Evolutionary conservation across 2,113 vertebrate species (phyloP), one percentile per base, ranked within the genome.

Genomic region (Himantopus leucocephalus): DNA sequence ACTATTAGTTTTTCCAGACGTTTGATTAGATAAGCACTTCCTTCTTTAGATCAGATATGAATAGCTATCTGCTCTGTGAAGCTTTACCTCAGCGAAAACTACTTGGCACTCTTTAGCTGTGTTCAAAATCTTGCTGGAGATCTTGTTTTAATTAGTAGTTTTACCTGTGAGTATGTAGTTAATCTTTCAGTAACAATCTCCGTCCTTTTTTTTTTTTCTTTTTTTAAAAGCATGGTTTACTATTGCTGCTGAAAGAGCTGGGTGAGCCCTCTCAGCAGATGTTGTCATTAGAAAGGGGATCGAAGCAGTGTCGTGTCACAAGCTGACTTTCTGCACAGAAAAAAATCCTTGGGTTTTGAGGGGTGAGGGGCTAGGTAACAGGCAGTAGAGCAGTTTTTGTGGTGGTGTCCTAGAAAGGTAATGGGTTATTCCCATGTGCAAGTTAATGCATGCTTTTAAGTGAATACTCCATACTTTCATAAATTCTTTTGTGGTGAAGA

Each of bases 91-190:
- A 16, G 53, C 2, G 2, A 96, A 78, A 94, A 30, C 63, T 50
- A 34, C 41, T 78, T 91, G 64, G 29, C 26, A 12, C 50, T 89
- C 66, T 60, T 80, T 6, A 92, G 23, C 64, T 58, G 1, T 73
- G 10, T 76, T 90, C 24, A 60, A n/a, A 91, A 43, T 91, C 79
- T 93, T 56, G 19, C 43, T 55, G 73, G 52, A 87, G 70, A 82
- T 96, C 48, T 86, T 90, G 39, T 89, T 97, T 90, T 90, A 78
- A 68, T 92, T 78, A 81, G 43, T 68, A 71, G 41, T 85, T 94
- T 87, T 81, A 89, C 76, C 56, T 86, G 52, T 80, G 45, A 88
- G 22, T 64, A 14, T 75, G 47, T 43, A 83, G 53, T 75, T 89
- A 91, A 80, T 91, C 60, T 78, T 62, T 67, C 64, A 78, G 34